Conservation (phyloP, 2,797 vertebrate species). For the Rhabdophis nuchalis region DNA sequence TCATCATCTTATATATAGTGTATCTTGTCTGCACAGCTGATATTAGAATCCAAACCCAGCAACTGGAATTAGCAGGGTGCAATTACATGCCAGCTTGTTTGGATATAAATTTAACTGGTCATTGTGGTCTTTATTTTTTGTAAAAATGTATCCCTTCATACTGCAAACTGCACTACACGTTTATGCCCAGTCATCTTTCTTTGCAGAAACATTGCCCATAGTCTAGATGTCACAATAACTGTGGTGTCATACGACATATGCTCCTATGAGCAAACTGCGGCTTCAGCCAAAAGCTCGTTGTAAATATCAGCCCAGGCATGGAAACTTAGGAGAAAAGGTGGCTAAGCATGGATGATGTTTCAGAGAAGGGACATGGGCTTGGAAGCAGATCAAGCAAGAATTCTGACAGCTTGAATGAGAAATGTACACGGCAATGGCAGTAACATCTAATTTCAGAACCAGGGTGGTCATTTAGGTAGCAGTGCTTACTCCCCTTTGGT, state of each 20-base stretch:
- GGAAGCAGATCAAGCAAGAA: neutral
- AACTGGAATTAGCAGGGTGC: neutral
- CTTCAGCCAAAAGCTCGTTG: neutral
- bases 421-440: neutral
- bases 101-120: neutral
- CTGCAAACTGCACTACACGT: neutral
- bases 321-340: neutral
- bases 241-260: neutral
- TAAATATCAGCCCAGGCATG: neutral
- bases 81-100: neutral
- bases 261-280: neutral
- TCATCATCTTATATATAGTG: neutral
- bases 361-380: neutral
- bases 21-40: neutral
- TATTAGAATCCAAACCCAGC: neutral
- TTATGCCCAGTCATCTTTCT: neutral
- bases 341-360: neutral
- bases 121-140: neutral
- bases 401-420: neutral
- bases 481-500: conserved; percentile 9
- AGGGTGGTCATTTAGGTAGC: conserved; percentile 23
- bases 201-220: neutral
- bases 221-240: neutral
- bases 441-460: conserved; percentile 8
- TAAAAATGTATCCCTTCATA: neutral